Percentiles rank a stretch among this genome's conserved stretches.
These are phyloP conservation scores for Marisa cornuarietis DNA, from an alignment of 1,140 invertebrate species.

Conservation along the genomic window DNA sequence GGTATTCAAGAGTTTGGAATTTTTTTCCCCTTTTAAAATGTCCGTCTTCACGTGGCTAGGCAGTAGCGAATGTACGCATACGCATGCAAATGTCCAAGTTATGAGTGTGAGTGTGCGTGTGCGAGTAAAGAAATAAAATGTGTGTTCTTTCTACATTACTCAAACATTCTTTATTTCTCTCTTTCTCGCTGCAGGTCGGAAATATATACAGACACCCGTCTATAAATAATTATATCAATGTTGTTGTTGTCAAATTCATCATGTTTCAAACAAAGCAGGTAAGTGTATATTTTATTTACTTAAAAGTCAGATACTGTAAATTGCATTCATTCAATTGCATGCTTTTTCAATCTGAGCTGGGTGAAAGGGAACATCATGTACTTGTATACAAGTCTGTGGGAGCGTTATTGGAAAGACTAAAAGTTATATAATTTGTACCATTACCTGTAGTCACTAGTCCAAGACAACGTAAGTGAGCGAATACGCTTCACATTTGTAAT, in stretches of 20 bases:
- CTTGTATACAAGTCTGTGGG: not conserved
- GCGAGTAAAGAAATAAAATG: too few relatives aligned
- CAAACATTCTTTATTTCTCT: slow-evolving; percentile 6
- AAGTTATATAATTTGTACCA: not conserved
- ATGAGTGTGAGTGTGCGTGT: too few relatives aligned
- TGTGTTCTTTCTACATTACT: not conserved
- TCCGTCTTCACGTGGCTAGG: too few relatives aligned
- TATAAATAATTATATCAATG: slow-evolving; percentile 88
- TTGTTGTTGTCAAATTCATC: slow-evolving; percentile 87
- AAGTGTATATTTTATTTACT: slow-evolving; percentile 36
- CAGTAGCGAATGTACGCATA: too few relatives aligned
- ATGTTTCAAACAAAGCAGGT: slow-evolving; percentile 74
- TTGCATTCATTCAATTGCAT: too few relatives aligned
- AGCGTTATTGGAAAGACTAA: not conserved
- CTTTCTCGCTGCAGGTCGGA: slow-evolving; percentile 53
- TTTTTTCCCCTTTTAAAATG: too few relatives aligned
- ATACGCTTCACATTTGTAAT: too few relatives aligned
- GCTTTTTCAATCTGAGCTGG: too few relatives aligned
- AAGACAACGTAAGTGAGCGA: not conserved
- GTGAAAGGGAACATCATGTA: too few relatives aligned
- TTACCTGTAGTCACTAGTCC: too few relatives aligned
- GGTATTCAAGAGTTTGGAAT: too few relatives aligned
- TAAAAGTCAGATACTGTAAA: not conserved
- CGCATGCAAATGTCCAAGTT: too few relatives aligned
- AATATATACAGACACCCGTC: slow-evolving; percentile 83